Conservation (phyloP, 2,113 vertebrate genomes). For the Sylvicapra grimmia region DNA sequence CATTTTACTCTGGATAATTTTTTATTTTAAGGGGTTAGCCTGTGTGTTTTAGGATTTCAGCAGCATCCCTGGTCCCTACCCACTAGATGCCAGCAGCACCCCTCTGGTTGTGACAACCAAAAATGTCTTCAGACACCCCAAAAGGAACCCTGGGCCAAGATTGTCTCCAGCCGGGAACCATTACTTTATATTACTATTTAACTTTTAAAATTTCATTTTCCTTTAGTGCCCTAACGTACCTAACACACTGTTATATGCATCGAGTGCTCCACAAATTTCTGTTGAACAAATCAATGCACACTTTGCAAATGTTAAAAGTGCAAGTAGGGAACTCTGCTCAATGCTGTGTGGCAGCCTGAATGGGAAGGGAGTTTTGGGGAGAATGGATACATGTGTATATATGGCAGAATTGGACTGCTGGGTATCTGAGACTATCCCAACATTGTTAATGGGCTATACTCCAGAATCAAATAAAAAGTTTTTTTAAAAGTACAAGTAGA, state of each 20-base stretch:
- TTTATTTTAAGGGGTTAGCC: not conserved
- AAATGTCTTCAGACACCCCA: not conserved
- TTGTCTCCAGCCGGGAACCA: not conserved
- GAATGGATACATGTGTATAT: not conserved
- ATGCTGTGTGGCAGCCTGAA: not conserved
- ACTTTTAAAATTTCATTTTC: not conserved
- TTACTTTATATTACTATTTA: not conserved
- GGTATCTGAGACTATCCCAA: not conserved
- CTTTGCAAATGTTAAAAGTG: not conserved
- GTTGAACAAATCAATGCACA: not conserved
- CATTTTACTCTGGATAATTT: not conserved
- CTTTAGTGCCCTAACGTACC: not conserved
- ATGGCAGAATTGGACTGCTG: not conserved
- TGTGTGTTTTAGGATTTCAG: not conserved
- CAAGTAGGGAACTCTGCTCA: not conserved
- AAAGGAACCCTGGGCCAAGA: not conserved
- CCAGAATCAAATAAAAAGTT: not conserved
- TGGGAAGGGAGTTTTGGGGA: not conserved
- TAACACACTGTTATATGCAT: not conserved
- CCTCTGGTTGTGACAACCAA: not conserved
- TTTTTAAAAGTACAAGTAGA: not conserved
- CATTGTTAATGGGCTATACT: not conserved
- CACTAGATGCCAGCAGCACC: not conserved
- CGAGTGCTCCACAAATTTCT: not conserved
- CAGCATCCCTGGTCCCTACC: not conserved